These are phyloP conservation scores for Lycopodina hypogea DNA, from an alignment of 37 sponge, comb jelly and placozoan species.

Conservation along the genomic window DNA sequence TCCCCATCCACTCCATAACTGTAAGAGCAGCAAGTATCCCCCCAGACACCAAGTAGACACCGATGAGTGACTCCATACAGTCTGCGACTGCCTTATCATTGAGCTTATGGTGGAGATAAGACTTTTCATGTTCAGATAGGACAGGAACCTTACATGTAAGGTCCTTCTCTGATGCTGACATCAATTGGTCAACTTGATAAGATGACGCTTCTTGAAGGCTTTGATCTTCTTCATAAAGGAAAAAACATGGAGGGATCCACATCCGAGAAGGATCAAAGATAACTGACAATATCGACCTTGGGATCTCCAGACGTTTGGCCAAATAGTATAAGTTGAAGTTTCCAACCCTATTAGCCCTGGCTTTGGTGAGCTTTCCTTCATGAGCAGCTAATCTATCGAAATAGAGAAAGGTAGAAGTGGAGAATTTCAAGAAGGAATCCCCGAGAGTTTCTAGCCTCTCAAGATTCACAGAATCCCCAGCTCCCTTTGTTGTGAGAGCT, in stretches of 20 bases:
- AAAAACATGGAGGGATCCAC: conserved; percentile 64
- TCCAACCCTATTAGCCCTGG: conserved; percentile 51
- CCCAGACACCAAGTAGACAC: conserved; percentile 81
- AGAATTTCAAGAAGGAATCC: conserved; percentile 90
- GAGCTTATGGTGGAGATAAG: conserved; percentile 58
- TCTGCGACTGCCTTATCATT: conserved; percentile 92
- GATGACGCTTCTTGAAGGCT: neutral
- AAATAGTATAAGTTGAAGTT: conserved; percentile 73
- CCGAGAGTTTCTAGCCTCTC: conserved; percentile 95
- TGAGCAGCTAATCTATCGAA: conserved; percentile 43
- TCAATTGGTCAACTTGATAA: too few species aligned
- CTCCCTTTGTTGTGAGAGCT: conserved; percentile 69
- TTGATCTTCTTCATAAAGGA: neutral
- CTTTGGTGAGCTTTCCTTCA: conserved; percentile 73
- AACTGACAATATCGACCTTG: conserved; percentile 24
- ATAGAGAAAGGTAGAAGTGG: conserved; percentile 63
- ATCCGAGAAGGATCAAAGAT: conserved; percentile 39
- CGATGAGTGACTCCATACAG: conserved; percentile 84
- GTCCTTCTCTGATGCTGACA: neutral
- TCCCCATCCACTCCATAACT: conserved; percentile 75
- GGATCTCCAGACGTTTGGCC: conserved; percentile 40
- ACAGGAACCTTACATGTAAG: neutral
- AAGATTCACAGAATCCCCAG: conserved; percentile 74
- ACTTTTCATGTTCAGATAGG: conserved; percentile 1
- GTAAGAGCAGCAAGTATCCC: conserved; percentile 72